phyloP scores from a whole-genome alignment of 1,140 invertebrate genomes.

The Penaeus vannamei region DNA sequence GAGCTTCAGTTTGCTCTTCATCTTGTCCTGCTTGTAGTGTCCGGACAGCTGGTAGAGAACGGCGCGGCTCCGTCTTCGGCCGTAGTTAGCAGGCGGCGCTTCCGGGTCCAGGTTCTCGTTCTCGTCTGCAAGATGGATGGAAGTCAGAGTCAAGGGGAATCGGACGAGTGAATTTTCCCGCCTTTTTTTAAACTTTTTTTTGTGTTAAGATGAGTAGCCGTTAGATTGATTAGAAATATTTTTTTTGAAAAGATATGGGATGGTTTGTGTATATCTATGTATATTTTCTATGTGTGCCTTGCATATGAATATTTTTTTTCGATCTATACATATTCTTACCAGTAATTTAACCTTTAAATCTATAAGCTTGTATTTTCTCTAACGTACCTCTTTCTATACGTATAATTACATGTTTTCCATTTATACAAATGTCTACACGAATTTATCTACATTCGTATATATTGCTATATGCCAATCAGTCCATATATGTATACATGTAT shows the following conservation, averaged over 20 bases:
- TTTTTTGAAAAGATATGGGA: background rate
- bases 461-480: background rate
- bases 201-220: background rate
- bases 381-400: too few relatives aligned
- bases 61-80: conserved; percentile 89
- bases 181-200: too few relatives aligned
- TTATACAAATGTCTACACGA: too few relatives aligned
- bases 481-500: conserved; percentile 41
- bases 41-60: conserved; percentile 97
- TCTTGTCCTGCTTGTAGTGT: conserved; percentile 88
- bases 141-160: background rate
- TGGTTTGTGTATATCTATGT: conserved; percentile 38
- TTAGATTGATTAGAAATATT: background rate
- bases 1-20: conserved; percentile 91
- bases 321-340: too few relatives aligned
- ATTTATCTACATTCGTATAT: background rate
- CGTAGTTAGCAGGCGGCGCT: conserved; percentile 87
- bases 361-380: too few relatives aligned
- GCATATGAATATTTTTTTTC: too few relatives aligned
- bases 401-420: too few relatives aligned
- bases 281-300: too few relatives aligned
- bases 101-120: conserved; percentile 86
- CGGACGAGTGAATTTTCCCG: background rate
- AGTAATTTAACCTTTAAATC: too few relatives aligned
- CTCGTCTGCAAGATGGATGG: conserved; percentile 78